Percentiles rank a stretch among this genome's conserved stretches.
phyloP scores from a whole-genome alignment of 2,888 invertebrate genomes.

The Hipparchia semele region DNA sequence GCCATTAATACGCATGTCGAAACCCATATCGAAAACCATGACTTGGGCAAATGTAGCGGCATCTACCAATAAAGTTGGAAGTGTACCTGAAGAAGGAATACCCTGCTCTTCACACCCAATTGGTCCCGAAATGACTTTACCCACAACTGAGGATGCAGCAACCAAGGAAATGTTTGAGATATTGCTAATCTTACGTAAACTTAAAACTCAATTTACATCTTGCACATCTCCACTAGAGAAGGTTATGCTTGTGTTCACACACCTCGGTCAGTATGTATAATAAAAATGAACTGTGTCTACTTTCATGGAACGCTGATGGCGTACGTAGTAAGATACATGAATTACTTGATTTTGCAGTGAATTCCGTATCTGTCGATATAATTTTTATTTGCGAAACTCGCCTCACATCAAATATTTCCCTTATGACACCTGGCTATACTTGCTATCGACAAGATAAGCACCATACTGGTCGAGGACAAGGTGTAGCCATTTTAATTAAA shows the following conservation, averaged over 20 bases:
- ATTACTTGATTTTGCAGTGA: conserved; percentile 19
- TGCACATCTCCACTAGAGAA: too few relatives aligned
- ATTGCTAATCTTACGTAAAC: too few relatives aligned
- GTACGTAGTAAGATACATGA: not conserved
- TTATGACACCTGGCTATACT: conserved; percentile 8
- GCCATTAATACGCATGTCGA: not conserved
- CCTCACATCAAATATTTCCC: conserved; percentile 5
- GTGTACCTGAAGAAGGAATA: not conserved
- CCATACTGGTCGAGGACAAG: conserved; percentile 14
- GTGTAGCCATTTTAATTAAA: conserved; percentile 12
- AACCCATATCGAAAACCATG: conserved; percentile 13
- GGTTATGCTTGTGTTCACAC: too few relatives aligned
- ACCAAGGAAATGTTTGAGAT: too few relatives aligned
- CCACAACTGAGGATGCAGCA: too few relatives aligned
- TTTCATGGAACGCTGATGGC: too few relatives aligned
- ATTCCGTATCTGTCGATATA: conserved; percentile 21
- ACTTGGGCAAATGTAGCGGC: conserved; percentile 3
- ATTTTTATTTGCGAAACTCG: conserved; percentile 28
- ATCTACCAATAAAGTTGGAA: not conserved
- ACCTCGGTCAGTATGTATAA: too few relatives aligned
- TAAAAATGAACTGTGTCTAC: too few relatives aligned
- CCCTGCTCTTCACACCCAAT: not conserved
- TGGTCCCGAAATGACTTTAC: not conserved
- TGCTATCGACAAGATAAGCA: conserved; percentile 21
- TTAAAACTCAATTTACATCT: too few relatives aligned